Conservation (phyloP, 2,888 invertebrate species). For the Aleiodes alternator region DNA sequence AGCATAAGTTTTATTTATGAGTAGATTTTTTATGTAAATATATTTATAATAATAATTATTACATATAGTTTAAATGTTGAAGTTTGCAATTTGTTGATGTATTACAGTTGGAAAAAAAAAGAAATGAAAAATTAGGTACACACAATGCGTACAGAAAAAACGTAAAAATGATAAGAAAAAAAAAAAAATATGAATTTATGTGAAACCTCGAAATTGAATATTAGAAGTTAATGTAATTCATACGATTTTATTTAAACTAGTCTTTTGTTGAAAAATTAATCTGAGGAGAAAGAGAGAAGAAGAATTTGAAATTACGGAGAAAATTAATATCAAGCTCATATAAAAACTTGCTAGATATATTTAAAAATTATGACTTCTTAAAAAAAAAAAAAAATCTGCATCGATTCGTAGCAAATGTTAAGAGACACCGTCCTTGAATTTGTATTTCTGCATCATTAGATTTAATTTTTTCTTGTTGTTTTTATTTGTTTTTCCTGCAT, state of each 20-base stretch:
- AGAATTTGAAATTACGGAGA: not conserved
- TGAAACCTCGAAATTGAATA: not conserved
- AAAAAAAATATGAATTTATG: conserved; percentile 13
- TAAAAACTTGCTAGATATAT: no score
- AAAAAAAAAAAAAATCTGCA: no score
- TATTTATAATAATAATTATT: conserved; percentile 59
- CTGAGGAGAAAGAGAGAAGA: conserved; percentile 8
- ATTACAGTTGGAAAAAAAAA: conserved; percentile 27
- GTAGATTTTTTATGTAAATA: conserved; percentile 59
- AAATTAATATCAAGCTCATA: no score
- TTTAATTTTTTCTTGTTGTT: conserved; percentile 37
- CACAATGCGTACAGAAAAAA: conserved; percentile 4
- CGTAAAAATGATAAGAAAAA: not conserved
- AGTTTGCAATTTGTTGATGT: conserved; percentile 50
- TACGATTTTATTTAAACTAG: conserved; percentile 38
- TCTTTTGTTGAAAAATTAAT: conserved; percentile 22
- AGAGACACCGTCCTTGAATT: conserved; percentile 40
- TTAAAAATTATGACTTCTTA: no score
- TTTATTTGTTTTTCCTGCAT: conserved; percentile 37
- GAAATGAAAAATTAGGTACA: conserved; percentile 22
- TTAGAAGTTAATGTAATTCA: conserved; percentile 7
- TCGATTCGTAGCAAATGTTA: no score
- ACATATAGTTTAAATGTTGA: conserved; percentile 55
- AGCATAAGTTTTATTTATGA: conserved; percentile 60
- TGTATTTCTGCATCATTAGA: conserved; percentile 1